Evolutionary conservation across 2,888 invertebrate species (phyloP).

Genomic region (Allacma fusca): DNA sequence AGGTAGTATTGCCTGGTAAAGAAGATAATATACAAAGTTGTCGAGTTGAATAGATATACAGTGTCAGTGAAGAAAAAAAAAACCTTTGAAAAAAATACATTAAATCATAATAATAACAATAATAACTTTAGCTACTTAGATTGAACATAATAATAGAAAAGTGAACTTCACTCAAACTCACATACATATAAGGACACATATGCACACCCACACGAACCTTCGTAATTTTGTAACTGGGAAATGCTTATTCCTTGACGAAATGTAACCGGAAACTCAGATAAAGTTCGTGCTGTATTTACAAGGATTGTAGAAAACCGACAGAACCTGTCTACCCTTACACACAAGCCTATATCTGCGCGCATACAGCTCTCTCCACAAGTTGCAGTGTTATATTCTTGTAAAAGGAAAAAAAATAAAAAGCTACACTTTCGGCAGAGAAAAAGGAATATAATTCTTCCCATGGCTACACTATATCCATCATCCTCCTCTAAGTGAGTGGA

Average conservation of each 20-base stretch:
- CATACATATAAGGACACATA: not conserved
- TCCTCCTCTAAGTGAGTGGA: conserved; percentile 9
- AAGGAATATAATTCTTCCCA: conserved; percentile 16
- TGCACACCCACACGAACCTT: not conserved
- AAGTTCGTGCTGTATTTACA: conserved; percentile 26
- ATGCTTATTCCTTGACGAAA: conserved; percentile 19
- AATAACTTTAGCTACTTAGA: not conserved
- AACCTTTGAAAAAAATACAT: conserved; percentile 1
- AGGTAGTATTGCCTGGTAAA: not conserved
- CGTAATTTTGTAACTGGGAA: conserved; percentile 26
- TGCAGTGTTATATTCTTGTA: too few relatives aligned
- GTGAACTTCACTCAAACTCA: too few relatives aligned
- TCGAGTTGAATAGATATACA: not conserved
- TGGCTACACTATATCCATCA: not conserved
- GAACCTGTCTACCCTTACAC: too few relatives aligned
- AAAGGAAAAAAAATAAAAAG: too few relatives aligned
- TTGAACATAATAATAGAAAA: conserved; percentile 6
- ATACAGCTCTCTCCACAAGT: too few relatives aligned
- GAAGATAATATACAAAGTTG: too few relatives aligned
- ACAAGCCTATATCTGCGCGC: too few relatives aligned
- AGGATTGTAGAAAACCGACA: too few relatives aligned
- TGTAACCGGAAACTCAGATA: conserved; percentile 29
- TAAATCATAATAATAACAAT: conserved; percentile 6
- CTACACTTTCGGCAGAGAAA: not conserved
- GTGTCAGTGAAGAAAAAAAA: not conserved